These are phyloP conservation scores for Gallirallus australis DNA, from an alignment of 2,797 vertebrate species.

Conservation along the genomic window DNA sequence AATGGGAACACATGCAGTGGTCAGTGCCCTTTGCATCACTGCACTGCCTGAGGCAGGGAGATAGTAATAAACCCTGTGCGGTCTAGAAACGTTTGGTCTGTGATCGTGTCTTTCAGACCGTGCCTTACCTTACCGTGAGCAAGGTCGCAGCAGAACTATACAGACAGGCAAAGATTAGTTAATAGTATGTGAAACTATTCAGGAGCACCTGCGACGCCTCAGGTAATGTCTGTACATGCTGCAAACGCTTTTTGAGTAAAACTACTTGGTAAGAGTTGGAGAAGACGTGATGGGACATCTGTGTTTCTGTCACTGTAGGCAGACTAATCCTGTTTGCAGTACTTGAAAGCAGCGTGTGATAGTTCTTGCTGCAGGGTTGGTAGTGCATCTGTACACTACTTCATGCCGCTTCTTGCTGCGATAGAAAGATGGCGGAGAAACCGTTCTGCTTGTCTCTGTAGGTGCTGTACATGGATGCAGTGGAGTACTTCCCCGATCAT, in stretches of 20 bases:
- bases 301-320: not conserved
- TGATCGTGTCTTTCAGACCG: not conserved
- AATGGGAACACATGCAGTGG: not conserved
- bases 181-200: not conserved
- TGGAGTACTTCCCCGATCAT: slow-evolving; percentile 83
- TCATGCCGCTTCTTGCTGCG: not conserved
- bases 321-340: not conserved
- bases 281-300: not conserved
- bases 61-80: not conserved
- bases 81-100: not conserved
- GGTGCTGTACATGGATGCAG: slow-evolving; percentile 85
- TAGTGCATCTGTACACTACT: accelerated
- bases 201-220: not conserved
- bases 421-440: not conserved
- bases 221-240: not conserved
- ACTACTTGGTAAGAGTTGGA: not conserved
- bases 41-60: not conserved
- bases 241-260: not conserved
- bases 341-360: not conserved
- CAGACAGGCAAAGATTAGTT: not conserved
- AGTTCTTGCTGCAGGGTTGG: not conserved
- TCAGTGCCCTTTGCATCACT: not conserved
- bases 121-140: not conserved
- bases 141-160: not conserved
- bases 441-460: slow-evolving; percentile 1